A percentile compares a stretch with the other conserved stretches of the same genome.
Evolutionary conservation across 2,797 vertebrate species (phyloP).

Genomic region (Cirrhinus mrigala): DNA sequence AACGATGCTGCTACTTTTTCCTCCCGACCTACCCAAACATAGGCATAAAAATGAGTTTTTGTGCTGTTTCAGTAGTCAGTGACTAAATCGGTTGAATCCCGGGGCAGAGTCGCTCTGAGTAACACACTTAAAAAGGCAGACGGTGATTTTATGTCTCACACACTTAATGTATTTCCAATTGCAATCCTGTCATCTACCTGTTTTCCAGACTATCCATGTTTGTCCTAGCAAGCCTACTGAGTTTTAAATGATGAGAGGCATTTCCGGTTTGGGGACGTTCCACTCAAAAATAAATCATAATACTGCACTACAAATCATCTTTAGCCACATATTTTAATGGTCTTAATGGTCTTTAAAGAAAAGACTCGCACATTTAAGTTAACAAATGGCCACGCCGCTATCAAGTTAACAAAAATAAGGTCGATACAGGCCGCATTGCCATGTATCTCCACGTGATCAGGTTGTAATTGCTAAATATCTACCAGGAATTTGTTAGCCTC

Average conservation of each 20-base stretch:
- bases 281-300: not conserved
- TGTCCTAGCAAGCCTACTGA: not conserved
- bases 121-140: constrained; percentile 12
- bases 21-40: not conserved
- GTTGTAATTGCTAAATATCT: not conserved
- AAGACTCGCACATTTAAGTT: too few relatives aligned
- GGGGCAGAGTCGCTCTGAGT: not conserved
- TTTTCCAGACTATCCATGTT: not conserved
- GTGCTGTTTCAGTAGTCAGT: not conserved
- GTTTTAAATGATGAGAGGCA: not conserved
- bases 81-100: not conserved
- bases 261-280: not conserved
- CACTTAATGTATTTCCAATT: not conserved
- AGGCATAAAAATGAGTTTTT: not conserved
- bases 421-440: too few relatives aligned
- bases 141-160: not conserved
- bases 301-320: not conserved
- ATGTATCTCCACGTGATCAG: not conserved
- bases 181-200: not conserved
- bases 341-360: too few relatives aligned
- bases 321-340: too few relatives aligned
- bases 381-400: too few relatives aligned
- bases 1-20: not conserved
- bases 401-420: too few relatives aligned
- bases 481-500: not conserved